phyloP scores from a whole-genome alignment of 2,888 invertebrate genomes.

The Eudiplozoon nipponicum region DNA sequence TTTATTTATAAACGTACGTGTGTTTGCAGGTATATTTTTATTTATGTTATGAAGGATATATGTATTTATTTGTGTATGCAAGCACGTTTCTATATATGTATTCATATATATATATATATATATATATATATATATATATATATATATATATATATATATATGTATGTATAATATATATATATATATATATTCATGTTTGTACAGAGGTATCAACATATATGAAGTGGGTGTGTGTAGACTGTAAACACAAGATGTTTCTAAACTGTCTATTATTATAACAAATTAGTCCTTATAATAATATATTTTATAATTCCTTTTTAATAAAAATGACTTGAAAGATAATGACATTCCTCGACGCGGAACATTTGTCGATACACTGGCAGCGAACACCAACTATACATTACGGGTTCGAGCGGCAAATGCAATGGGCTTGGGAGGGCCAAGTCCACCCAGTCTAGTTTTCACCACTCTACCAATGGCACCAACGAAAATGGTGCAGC shows the following conservation, averaged over 20 bases:
- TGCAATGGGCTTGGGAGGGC: constrained; percentile 42
- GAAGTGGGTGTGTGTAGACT: not conserved
- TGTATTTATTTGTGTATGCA: no score
- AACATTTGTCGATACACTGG: constrained; percentile 28
- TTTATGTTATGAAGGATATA: no score
- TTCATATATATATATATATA: no score
- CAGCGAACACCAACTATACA: constrained; percentile 59
- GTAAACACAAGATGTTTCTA: not conserved
- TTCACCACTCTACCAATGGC: constrained; percentile 44
- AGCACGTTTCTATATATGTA: no score
- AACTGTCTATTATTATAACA: not conserved
- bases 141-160: not conserved
- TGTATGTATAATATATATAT: not conserved
- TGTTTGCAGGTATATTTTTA: no score
- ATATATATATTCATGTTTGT: not conserved
- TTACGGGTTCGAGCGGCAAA: constrained; percentile 63
- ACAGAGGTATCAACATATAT: not conserved
- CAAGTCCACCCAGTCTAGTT: constrained; percentile 37
- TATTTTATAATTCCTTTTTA: not conserved
- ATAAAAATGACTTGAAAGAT: constrained; percentile 3
- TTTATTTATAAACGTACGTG: no score
- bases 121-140: no score
- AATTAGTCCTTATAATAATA: not conserved
- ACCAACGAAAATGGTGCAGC: constrained; percentile 42
- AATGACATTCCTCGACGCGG: constrained; percentile 16